Evolutionary conservation across 2,888 invertebrate genomes (phyloP).

Genomic region (Agonopterix arenella): DNA sequence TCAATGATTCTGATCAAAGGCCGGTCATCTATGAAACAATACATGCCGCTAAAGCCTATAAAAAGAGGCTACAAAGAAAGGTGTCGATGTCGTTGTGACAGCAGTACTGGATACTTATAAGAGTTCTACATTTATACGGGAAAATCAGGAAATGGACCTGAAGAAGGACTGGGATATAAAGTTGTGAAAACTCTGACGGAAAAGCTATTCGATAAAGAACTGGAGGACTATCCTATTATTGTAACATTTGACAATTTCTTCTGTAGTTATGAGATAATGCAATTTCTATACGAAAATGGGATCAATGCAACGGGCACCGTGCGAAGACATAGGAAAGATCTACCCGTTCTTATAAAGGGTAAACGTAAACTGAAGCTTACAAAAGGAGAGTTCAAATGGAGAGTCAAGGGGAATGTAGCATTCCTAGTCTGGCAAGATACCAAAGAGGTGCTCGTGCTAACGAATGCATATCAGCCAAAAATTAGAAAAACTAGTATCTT

Average conservation of each 20-base stretch:
- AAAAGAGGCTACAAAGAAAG: not conserved
- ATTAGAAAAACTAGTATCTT: not conserved
- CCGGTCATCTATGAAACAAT: not conserved
- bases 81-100: not conserved
- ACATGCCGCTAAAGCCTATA: not conserved
- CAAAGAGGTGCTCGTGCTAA: not conserved
- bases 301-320: not conserved
- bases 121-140: not conserved
- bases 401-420: not conserved
- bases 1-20: not conserved
- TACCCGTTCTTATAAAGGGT: not conserved
- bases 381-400: not conserved
- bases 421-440: not conserved
- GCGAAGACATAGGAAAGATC: not conserved
- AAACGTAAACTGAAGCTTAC: not conserved
- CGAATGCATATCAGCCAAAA: not conserved
- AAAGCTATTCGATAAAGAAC: not conserved
- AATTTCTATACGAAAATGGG: not conserved
- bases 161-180: not conserved
- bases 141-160: not conserved
- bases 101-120: not conserved
- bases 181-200: not conserved
- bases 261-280: not conserved
- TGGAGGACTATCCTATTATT: no score
- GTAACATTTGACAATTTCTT: constrained; percentile 2